Base-by-base conservation (phyloP, 1,140 invertebrate genomes). In the Sarcophaga peregrina region DNA sequence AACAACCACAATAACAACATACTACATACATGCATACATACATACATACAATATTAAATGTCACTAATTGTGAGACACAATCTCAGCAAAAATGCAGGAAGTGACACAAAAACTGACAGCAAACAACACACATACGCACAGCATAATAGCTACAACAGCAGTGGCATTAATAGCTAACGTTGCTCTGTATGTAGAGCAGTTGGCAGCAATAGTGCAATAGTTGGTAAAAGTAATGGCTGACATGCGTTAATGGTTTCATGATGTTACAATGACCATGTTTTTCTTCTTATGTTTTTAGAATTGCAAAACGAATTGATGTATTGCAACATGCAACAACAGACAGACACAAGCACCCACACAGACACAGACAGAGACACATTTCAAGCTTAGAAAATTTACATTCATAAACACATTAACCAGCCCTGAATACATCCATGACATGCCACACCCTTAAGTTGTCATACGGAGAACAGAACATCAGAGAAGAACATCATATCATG, bases 231-330 rank as follows among this genome's bases (percentile, higher is more conserved):
- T 58, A 58, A 58, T 58, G 54, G 54, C 54, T 58, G 54, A 58
- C 74, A 50, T 52, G 75, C 75, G 47, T 78, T 78, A 78, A 78
- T 78, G 75, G 75, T 78, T 78, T 78, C 75, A 78, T 78, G 47
- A 50, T 78, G 9, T 13, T 13, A 9, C 62, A 17, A 68, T 17
- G 62, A 20, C 62, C 62, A 68, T 68, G 62, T 68, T 20, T 17
- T 68, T 68, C 17, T 68, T 8, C 9, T n/a, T n/a, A n/a, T 68
- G 62, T 25, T 68, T 68, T 9, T 68, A 68, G 50, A 52, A 9
- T 52, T 52, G 8, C 50, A 9, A 52, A 52, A 52, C 13, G 50
- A 9, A 52, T 37, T 37, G 25, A 37, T 37, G 25, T 37, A 37
- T 37, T 37, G 25, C 25, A 37, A 37, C 25, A 37, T 72, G 62